Conservation (phyloP, 2,888 invertebrate genomes). For the Dinocampus coccinellae region DNA sequence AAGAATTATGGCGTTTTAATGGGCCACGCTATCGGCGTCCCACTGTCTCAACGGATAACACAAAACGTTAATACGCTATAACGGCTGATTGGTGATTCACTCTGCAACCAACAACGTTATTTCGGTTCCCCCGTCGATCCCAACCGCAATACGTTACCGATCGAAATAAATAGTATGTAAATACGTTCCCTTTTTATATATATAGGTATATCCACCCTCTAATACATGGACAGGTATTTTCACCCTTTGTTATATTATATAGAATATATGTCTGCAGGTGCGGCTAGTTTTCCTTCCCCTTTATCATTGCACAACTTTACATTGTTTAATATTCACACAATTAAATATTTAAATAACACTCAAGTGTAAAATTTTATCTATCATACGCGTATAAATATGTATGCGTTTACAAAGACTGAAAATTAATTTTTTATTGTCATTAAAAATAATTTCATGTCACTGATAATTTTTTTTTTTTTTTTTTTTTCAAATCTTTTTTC, state of each 20-base stretch:
- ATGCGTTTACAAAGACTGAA: background rate
- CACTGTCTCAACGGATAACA: conserved; percentile 28
- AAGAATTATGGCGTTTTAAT: conserved; percentile 55
- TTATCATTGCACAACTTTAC: background rate
- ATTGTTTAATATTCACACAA: conserved; percentile 23
- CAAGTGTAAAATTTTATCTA: background rate
- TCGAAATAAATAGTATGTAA: background rate
- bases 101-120: conserved; percentile 35
- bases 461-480: background rate
- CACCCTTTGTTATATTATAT: conserved; percentile 12
- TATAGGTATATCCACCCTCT: background rate
- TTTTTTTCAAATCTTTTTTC: no score
- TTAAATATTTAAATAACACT: conserved; percentile 13
- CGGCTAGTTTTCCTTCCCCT: conserved; percentile 18
- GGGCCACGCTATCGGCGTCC: conserved; percentile 38
- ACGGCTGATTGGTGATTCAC: conserved; percentile 64
- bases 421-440: background rate
- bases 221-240: conserved; percentile 6
- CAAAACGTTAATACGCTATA: conserved; percentile 30
- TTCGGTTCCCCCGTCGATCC: conserved; percentile 1
- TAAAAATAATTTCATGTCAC: background rate
- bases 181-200: background rate
- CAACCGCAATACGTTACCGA: conserved; percentile 9
- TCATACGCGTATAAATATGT: background rate
- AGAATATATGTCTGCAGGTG: conserved; percentile 19